Evolutionary conservation across 2,797 vertebrate genomes (phyloP), one percentile per base, ranked within the genome.

Genomic region (Myiothlypis coronata): DNA sequence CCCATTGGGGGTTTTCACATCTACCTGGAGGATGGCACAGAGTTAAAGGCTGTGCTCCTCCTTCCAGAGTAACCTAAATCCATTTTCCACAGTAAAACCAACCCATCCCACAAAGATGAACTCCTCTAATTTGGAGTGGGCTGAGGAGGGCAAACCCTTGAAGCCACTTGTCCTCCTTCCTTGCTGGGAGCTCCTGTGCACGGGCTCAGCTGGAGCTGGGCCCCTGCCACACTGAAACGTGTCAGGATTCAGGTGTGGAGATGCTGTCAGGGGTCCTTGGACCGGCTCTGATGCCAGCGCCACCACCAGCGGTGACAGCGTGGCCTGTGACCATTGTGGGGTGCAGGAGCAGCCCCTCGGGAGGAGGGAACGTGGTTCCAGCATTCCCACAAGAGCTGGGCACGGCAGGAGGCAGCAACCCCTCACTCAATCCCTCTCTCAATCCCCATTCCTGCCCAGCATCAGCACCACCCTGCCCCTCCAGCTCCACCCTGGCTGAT

Each of bases 21-120:
- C 5, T 26, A 4, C 19, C 47, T 24, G 16, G 14, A 56, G 39
- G 52, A 35, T 68, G 63, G 34, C 37, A 55, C 24, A 9, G 26
- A 18, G 32, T 1, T 8, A 22, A 32, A 80, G 41, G 26, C 55
- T 34, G 26, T 11, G 37, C 2, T 69, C 8, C 17, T 46, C 39
- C 13, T 52, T 67, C 76, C 23, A 5, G 26, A 39, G 6, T 8
- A 6, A 39, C 5, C n/a, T 5, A 3, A 14, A 18, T 3, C 16
- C 52, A 0, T 39, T 85, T 90, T 22, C 47, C 27, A 22, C 21
- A 18, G 15, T 19, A 41, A 64, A 69, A 24, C 5, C 46, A 28
- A 9, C 6, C 0, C 4, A 22, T 9, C 46, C 12, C 27, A 1
- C 2, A 9, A 22, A 46, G 56, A 16, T 11, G 1, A 1, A 1